Evolutionary conservation across 2,797 vertebrate genomes (phyloP), one percentile per base, ranked within the genome.

Genomic region (Tachyglossus aculeatus): DNA sequence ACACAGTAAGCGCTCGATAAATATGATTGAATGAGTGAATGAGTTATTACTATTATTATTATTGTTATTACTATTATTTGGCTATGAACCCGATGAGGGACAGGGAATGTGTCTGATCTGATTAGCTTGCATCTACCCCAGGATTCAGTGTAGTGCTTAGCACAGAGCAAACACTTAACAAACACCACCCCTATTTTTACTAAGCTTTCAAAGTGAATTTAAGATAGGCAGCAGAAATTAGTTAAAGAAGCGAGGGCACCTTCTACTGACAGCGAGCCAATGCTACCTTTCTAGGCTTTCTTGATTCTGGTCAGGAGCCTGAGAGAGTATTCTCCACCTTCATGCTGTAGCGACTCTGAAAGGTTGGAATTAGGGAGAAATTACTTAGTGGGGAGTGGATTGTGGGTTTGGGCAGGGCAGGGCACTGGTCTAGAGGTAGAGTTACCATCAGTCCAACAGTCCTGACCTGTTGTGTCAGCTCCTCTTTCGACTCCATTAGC

Each of bases 281-380:
- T 16, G 5, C 22, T 14, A 2, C 3, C 31, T 32, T 47, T 48
- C 0, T 0, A 54, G 12, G n/a, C 21, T 4, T 0, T 21, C 16
- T 9, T 52, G 25, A 25, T 5, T 2, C 2, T 44, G 39, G 0
- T 11, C 3, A 47, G 4, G 9, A 32, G 9, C 12, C 32, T 24
- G 21, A 19, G 4, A 33, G 4, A 19, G 40, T 18, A 19, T 75
- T 67, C 79, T 24, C 19, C 22, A 1, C 37, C 7, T 33, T 78
- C 27, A 45, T 37, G n/a, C n/a, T 50, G 10, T 32, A 59, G 41
- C 54, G 25, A 3, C 21, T 43, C 40, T 3, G 22, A 9, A 2
- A 29, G 11, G 19, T 39, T 68, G 18, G 8, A 73, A 1, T 66
- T 67, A 45, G 45, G 45, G 25, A 29, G 25, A 48, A 15, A 24